Evolutionary conservation across 2,797 vertebrate genomes (phyloP), one percentile per base, ranked within the genome.

Genomic region (Gouania willdenowi): DNA sequence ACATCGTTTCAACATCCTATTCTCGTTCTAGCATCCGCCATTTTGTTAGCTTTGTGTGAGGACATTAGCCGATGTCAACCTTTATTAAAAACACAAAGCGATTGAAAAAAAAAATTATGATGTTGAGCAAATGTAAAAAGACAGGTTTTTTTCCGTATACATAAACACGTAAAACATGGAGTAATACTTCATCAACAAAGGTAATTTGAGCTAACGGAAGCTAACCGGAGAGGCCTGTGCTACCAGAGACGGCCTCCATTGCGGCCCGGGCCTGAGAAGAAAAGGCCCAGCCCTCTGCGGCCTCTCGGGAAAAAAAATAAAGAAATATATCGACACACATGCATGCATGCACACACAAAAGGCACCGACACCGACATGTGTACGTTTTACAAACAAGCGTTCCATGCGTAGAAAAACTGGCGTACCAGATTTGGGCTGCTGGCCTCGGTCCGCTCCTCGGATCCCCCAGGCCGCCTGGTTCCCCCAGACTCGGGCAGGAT

Each of bases 401-500:
- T n/a, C n/a, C n/a, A 28, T 14, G 21, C 14, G 5, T 20, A 51
- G 68, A 49, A 37, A 35, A 45, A 55, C 26, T 60, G 31, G 45
- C 88, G 71, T 89, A 91, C 89, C 88, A 64, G 81, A 74, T 68
- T 53, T 27, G 42, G 53, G 66, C 79, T 71, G 70, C 78, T 85
- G 86, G 89, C 87, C 83, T 87, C 83, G 54, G 62, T 85, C 73
- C 83, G 74, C 73, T 70, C 51, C 57, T 81, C 74, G 71, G 70
- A 77, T 73, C 84, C 75, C 75, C 74, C 77, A 81, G 86, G 87
- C 88, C 86, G 87, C 80, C 77, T 69, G 72, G 84, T 87, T 87
- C 78, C 84, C 86, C 87, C 84, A 87, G 83, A 79, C 85, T 88
- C 85, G 87, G 81, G 87, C 85, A 57, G 82, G 87, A 86, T 83